Evolutionary conservation across 2,113 vertebrate genomes (phyloP).

Genomic region (Phainopepla nitens): DNA sequence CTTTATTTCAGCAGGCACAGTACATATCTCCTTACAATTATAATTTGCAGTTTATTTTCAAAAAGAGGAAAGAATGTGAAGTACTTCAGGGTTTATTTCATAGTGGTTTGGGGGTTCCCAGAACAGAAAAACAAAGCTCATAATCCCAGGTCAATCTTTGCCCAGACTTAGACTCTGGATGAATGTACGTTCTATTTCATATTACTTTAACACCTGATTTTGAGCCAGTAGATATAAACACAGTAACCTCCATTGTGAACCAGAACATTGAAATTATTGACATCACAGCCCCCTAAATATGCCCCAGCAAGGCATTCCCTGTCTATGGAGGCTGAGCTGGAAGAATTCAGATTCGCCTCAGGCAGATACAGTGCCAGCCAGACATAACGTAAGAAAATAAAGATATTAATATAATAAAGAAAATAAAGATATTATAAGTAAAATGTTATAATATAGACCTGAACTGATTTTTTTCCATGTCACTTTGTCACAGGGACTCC

Average conservation of each 20-base stretch:
- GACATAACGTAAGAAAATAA: background rate
- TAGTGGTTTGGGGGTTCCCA: background rate
- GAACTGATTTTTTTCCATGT: background rate
- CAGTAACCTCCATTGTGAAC: background rate
- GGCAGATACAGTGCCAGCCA: background rate
- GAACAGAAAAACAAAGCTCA: background rate
- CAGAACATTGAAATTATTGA: background rate
- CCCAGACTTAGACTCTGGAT: background rate
- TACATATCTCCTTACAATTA: background rate
- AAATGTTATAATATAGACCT: background rate
- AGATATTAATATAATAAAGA: background rate
- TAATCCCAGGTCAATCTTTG: background rate
- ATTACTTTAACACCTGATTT: background rate
- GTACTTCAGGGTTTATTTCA: background rate
- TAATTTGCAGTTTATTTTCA: background rate
- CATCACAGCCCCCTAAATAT: background rate
- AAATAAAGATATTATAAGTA: background rate
- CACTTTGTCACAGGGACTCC: background rate
- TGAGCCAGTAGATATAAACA: background rate
- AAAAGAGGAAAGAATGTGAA: background rate
- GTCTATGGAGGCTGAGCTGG: background rate
- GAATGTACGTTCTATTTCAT: background rate
- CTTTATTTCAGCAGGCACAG: conserved; percentile 38
- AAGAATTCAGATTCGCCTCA: background rate
- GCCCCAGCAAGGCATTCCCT: background rate